Conservation (phyloP, 2,888 invertebrate species). For the Tachina fera region DNA sequence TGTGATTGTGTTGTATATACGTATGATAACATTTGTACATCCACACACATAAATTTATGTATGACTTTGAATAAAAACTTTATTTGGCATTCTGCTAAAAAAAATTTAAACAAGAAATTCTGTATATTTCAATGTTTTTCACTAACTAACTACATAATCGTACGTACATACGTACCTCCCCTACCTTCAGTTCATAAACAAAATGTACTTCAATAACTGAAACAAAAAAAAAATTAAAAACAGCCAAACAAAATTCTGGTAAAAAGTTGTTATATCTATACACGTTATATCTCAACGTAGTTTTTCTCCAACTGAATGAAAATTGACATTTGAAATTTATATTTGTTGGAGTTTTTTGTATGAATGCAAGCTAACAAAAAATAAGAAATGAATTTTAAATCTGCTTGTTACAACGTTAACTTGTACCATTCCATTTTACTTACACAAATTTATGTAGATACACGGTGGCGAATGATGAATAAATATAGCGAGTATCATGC, state of each 20-base stretch:
- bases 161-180: background rate
- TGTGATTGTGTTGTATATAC: background rate
- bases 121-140: conserved; percentile 35
- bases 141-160: conserved; percentile 24
- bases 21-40: too few species aligned
- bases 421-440: too few species aligned
- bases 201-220: conserved; percentile 26
- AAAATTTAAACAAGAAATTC: conserved; percentile 14
- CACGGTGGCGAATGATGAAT: too few species aligned
- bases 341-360: background rate
- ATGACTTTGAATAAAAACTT: conserved; percentile 24
- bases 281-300: background rate
- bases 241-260: conserved; percentile 9
- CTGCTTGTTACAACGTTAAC: too few species aligned
- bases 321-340: conserved; percentile 66
- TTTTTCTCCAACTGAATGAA: conserved; percentile 53
- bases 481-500: too few species aligned
- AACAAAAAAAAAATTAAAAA: background rate
- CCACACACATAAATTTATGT: too few species aligned
- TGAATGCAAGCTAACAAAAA: background rate
- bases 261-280: conserved; percentile 8
- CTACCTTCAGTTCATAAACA: conserved; percentile 50
- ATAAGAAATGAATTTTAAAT: background rate
- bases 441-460: too few species aligned
- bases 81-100: conserved; percentile 34